Base-by-base conservation (phyloP, 2,888 invertebrate genomes). In the Omphaloscelis lunosa region DNA sequence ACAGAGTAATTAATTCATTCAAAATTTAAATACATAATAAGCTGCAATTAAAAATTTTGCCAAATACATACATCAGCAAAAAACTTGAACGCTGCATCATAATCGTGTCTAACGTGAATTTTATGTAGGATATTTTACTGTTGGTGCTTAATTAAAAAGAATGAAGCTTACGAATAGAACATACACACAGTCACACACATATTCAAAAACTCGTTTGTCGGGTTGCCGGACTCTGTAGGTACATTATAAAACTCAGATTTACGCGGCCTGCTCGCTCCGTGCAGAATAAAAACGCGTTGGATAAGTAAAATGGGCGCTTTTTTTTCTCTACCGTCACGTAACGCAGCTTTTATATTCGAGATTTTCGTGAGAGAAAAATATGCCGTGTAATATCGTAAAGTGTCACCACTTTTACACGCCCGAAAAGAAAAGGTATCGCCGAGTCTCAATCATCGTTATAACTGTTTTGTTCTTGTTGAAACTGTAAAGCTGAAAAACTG, bases 231-330 rank as follows among this genome's bases (percentile, higher is more conserved):
- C 73, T 27, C 29, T 53, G 34, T 58, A 45, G 1, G 66, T 72
- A 81, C 48, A 67, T 76, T 75, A 72, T 72, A 72, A 79, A 72
- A 77, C 62, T 59, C 51, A 53, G 45, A 72, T 51, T 67, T 53
- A 74, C 45, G 39, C 51, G 34, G 61, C 27, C 41, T n/a, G 17
- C 63, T 45, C 53, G 20, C 48, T 17, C 66, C 56, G 63, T 62
- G 34, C 23, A 41, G 51, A 69, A 76, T 84, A 74, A 82, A 74
- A 78, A 65, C 39, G 70, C 39, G 73, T 61, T 68, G 71, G 73
- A 76, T 72, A 78, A 75, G 78, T 84, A 76, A 85, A 79, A 75
- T 67, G 66, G 29, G 29, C 45, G 72, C 45, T 70, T 48, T 84
- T 77, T 80, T 80, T 73, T 82, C 34, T 51, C 59, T 70, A 45